These are phyloP conservation scores for Protobothrops mucrosquamatus DNA, from an alignment of 2,113 vertebrate species.

Conservation along the genomic window DNA sequence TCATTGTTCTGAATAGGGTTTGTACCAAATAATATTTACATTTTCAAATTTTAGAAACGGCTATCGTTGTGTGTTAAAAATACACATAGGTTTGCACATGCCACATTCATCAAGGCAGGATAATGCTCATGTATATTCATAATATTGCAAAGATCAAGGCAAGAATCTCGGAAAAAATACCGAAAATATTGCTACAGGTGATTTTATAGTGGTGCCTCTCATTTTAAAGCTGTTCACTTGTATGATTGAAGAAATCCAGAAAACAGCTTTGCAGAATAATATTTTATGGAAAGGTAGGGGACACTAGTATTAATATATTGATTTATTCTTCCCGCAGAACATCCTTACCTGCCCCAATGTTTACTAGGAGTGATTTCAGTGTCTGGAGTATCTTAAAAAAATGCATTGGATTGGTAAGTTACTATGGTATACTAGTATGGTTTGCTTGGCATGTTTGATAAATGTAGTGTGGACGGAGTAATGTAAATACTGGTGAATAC, in stretches of 20 bases:
- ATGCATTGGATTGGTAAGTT: slow-evolving; percentile 93
- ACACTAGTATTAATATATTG: neutral
- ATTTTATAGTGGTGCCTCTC: neutral
- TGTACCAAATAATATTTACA: neutral
- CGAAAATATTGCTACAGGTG: neutral
- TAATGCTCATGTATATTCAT: neutral
- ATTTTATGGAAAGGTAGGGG: neutral
- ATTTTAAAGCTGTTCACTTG: neutral
- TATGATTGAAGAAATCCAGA: neutral
- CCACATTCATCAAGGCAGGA: neutral
- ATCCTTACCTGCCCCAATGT: slow-evolving; percentile 88
- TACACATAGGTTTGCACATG: neutral
- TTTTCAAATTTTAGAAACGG: neutral
- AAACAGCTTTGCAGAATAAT: neutral
- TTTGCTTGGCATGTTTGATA: neutral
- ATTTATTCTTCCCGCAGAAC: slow-evolving; percentile 70
- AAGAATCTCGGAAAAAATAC: neutral
- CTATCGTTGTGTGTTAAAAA: neutral
- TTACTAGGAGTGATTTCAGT: slow-evolving; percentile 88
- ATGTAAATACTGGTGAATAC: neutral
- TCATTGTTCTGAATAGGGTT: neutral
- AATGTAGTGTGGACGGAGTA: neutral
- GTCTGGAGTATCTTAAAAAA: slow-evolving; percentile 96
- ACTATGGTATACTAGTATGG: neutral
- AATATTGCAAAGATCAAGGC: neutral